Evolutionary conservation across 2,888 invertebrate species (phyloP), one percentile per base, ranked within the genome.

Genomic region (Cryptocheilus praepositus): DNA sequence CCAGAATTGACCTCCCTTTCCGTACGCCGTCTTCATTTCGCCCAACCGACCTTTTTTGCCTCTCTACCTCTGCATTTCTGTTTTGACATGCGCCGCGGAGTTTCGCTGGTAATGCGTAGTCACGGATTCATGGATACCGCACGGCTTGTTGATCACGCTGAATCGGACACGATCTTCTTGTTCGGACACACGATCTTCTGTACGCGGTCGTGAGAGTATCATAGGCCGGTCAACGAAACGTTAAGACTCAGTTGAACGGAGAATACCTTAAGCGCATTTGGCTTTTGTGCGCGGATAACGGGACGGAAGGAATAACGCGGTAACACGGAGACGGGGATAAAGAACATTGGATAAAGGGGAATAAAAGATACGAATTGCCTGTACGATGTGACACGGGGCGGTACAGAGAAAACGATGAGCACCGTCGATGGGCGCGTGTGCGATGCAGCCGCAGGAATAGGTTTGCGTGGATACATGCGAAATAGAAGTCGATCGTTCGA

Each of bases 41-140:
- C 16, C 52, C 54, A 55, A 67, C 36, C 53, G 55, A 69, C 57
- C 28, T 55, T 59, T 61, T 71, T 65, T 61, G 53, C 25, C 67
- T 70, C 74, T 77, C 69, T 61, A 59, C 61, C 64, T 71, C 72
- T 71, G 70, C 80, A 85, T 85, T 82, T 82, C 81, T 86, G 84
- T 88, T 88, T 86, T 86, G 87, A 88, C 88, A 87, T 86, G 86
- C 85, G 87, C 82, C 83, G 73, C 76, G 81, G 81, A 85, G 82
- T 64, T 60, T 71, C 71, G 51, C 64, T 64, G 36, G 58, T 68
- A 69, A 71, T 62, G 67, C 67, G 52, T 70, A 69, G 72, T 73
- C 72, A 73, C 64, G 77, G 81, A 70, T 75, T 73, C 74, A 83
- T 75, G 78, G 85, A 84, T 85, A 83, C 79, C 78, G 73, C 74